These are phyloP conservation scores for Sylvietta virens DNA, from an alignment of 2,113 vertebrate genomes.

Conservation along the genomic window DNA sequence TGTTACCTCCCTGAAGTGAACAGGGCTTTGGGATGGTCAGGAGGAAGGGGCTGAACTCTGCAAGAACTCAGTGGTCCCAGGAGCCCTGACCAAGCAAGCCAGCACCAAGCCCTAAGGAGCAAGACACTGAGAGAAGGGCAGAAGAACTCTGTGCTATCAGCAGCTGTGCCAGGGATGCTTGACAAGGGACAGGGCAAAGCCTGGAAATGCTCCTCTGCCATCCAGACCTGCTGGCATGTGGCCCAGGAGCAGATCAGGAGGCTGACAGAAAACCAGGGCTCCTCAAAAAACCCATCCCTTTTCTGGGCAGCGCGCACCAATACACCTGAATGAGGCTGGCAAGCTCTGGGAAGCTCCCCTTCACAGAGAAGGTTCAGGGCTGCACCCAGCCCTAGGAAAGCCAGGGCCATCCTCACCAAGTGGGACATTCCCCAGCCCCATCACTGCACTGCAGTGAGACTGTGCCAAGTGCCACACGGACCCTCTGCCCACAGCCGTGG, in stretches of 20 bases:
- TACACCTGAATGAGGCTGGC: rapidly evolving
- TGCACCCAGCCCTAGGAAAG: neutral
- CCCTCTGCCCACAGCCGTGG: neutral
- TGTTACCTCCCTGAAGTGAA: neutral
- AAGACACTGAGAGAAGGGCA: neutral
- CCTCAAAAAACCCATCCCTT: neutral
- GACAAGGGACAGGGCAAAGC: neutral
- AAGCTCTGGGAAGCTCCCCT: neutral
- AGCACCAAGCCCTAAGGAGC: neutral
- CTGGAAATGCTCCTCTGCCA: neutral
- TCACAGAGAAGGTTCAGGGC: neutral
- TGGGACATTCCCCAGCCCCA: rapidly evolving
- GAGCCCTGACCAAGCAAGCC: neutral
- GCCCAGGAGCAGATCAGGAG: neutral
- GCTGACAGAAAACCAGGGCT: neutral
- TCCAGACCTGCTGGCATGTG: neutral
- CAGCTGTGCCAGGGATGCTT: neutral
- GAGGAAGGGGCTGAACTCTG: neutral
- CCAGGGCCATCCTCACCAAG: rapidly evolving
- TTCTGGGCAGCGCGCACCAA: rapidly evolving
- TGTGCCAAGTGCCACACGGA: neutral
- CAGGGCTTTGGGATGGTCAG: neutral
- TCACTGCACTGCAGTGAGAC: rapidly evolving
- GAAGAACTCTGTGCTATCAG: neutral
- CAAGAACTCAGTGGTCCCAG: neutral